A percentile compares a stretch with the other conserved stretches of the same genome.
These are phyloP conservation scores for Masnerella sp. DNA, from an alignment of 2,888 invertebrate species.

Conservation along the genomic window DNA sequence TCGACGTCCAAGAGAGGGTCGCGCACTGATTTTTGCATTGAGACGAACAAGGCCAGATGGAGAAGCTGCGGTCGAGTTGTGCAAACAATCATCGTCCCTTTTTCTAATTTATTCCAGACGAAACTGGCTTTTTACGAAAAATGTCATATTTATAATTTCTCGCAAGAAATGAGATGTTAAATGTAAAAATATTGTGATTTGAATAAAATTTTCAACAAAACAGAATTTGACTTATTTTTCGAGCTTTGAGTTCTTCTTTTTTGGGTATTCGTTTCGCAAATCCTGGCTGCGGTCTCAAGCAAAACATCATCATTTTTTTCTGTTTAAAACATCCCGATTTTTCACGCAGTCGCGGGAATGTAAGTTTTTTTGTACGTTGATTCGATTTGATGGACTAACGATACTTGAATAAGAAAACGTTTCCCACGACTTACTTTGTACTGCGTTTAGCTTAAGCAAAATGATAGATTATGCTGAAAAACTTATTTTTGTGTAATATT, in stretches of 20 bases:
- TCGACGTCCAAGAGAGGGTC: too few relatives aligned
- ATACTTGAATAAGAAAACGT: conserved; percentile 45
- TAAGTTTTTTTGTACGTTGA: conserved; percentile 25
- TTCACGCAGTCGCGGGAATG: conserved; percentile 2
- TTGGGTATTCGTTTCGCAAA: too few relatives aligned
- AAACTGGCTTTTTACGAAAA: not conserved
- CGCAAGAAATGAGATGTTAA: conserved; percentile 2
- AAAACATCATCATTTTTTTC: too few relatives aligned
- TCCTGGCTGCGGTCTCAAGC: too few relatives aligned
- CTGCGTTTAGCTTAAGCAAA: conserved; percentile 64
- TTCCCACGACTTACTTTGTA: conserved; percentile 65
- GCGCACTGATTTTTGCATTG: conserved; percentile 9
- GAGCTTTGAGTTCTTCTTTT: not conserved
- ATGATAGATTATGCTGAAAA: conserved; percentile 63
- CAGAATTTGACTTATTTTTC: not conserved
- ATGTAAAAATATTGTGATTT: conserved; percentile 15
- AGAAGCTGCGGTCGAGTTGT: too few relatives aligned
- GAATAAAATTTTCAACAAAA: conserved; percentile 15
- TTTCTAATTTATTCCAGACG: not conserved
- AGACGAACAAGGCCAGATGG: too few relatives aligned
- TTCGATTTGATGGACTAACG: conserved; percentile 33
- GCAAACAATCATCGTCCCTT: too few relatives aligned
- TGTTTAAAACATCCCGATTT: too few relatives aligned
- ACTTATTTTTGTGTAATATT: conserved; percentile 75
- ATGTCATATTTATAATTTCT: conserved; percentile 1